Conservation (phyloP, 2,113 vertebrate species). For the Hypocryptadius cinnamomeus region DNA sequence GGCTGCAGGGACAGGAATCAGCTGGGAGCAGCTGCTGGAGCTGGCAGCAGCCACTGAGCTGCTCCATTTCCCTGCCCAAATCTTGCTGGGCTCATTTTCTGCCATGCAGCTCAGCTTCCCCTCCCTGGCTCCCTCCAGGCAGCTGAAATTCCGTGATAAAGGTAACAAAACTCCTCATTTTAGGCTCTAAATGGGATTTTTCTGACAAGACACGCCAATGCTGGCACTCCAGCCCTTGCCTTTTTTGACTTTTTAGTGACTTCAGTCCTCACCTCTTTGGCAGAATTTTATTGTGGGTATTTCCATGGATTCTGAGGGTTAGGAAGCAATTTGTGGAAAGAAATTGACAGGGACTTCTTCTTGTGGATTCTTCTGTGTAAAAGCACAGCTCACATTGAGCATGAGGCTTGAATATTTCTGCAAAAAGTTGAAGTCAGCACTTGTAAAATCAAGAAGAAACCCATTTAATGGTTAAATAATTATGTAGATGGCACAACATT, state of each 20-base stretch:
- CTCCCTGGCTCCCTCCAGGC: not conserved
- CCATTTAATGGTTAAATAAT: not conserved
- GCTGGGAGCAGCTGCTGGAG: not conserved
- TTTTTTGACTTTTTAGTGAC: not conserved
- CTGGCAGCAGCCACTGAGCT: not conserved
- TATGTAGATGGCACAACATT: not conserved
- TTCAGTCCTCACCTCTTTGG: not conserved
- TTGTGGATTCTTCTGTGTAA: not conserved
- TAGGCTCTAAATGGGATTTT: not conserved
- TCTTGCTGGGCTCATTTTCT: not conserved
- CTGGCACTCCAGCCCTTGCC: not conserved
- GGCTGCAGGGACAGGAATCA: not conserved
- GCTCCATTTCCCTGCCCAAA: not conserved
- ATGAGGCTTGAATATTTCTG: not conserved
- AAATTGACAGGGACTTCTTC: not conserved
- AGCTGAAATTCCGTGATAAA: not conserved
- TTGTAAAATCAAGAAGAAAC: not conserved
- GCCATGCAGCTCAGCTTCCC: not conserved
- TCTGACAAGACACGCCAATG: not conserved
- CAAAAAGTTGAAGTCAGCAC: not conserved
- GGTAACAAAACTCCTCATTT: not conserved
- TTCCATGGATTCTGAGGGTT: not conserved
- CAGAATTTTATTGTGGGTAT: not conserved
- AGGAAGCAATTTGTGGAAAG: not conserved
- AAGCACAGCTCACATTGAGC: not conserved